Conservation (phyloP, 2,797 vertebrate genomes). For the Periophthalmus magnuspinnatus region DNA sequence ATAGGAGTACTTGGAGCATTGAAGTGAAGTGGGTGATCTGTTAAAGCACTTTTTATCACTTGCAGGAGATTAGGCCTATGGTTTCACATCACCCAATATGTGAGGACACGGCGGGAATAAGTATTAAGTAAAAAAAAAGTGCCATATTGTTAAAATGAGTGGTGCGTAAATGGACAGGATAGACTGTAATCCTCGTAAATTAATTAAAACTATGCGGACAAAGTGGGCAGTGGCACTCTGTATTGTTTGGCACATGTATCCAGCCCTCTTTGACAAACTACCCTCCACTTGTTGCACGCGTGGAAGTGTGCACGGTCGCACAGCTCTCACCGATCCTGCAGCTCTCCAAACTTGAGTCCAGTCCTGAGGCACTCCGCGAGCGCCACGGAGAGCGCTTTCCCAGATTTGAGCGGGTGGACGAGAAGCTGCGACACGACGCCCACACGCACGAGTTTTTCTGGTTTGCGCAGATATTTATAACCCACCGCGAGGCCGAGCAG, state of each 20-base stretch:
- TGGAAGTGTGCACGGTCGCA: no score
- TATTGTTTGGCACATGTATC: background rate
- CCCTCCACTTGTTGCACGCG: background rate
- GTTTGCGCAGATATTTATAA: constrained; percentile 59
- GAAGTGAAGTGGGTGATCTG: no score
- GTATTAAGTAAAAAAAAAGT: background rate
- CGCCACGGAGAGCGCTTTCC: constrained; percentile 76
- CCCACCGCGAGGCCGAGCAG: constrained; percentile 63
- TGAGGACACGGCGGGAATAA: no score
- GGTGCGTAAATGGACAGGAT: no score
- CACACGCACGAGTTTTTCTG: constrained; percentile 70
- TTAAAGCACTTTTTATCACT: no score
- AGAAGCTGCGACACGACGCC: constrained; percentile 84
- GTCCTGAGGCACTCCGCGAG: constrained; percentile 75
- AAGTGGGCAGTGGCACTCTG: background rate
- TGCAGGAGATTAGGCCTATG: background rate
- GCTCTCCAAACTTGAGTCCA: constrained; percentile 82
- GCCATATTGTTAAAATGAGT: no score
- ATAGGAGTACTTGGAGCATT: no score
- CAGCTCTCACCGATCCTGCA: constrained; percentile 85
- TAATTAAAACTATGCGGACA: background rate
- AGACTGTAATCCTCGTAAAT: background rate
- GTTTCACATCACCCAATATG: background rate
- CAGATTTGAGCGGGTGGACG: constrained; percentile 90
- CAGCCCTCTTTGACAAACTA: background rate